Conservation (phyloP, 2,888 invertebrate genomes). For the Carabus problematicus region DNA sequence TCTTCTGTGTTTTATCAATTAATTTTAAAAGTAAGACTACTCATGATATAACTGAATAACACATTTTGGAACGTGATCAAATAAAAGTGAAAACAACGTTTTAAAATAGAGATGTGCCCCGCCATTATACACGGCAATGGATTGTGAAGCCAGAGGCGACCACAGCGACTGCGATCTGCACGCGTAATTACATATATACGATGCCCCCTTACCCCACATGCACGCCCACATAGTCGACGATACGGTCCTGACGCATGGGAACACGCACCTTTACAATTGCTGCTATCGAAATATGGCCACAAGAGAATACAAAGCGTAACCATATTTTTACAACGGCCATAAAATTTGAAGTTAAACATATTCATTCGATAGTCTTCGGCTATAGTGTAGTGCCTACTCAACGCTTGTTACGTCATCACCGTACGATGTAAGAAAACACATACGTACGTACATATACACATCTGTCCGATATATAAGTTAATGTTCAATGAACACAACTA, state of each 20-base stretch:
- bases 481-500: too few species aligned
- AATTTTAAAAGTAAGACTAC: too few species aligned
- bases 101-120: background rate
- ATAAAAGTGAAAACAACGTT: background rate
- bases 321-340: background rate
- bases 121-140: background rate
- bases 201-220: conserved; percentile 3
- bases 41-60: too few species aligned
- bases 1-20: too few species aligned
- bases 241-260: conserved; percentile 20
- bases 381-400: too few species aligned
- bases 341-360: conserved; percentile 4
- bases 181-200: conserved; percentile 30
- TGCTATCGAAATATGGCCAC: conserved; percentile 15
- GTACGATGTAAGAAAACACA: too few species aligned
- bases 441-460: too few species aligned
- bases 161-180: conserved; percentile 20
- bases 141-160: conserved; percentile 6
- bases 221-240: conserved; percentile 9
- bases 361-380: background rate
- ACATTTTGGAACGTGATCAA: too few species aligned
- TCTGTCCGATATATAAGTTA: too few species aligned
- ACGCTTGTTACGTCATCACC: too few species aligned
- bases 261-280: conserved; percentile 12
- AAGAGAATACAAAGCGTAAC: conserved; percentile 2